Conservation (phyloP, 2,113 vertebrate genomes). For the Oryzias curvinotus region DNA sequence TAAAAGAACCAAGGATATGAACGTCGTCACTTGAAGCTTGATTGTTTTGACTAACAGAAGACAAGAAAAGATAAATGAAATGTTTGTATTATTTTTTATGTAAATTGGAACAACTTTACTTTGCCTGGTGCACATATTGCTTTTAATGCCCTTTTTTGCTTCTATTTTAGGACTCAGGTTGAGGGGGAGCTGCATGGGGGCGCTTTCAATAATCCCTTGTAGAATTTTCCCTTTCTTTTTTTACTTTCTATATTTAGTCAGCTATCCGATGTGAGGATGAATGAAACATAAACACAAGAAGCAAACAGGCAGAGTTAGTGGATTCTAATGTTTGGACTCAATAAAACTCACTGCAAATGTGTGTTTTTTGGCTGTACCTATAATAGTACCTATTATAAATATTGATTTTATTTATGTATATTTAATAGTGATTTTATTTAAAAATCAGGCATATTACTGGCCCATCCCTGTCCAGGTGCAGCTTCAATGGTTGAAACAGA, state of each 20-base stretch:
- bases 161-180: constrained; percentile 23
- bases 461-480: too few species aligned
- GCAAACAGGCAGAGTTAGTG: not conserved
- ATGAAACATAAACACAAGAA: not conserved
- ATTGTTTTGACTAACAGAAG: not conserved
- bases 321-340: constrained; percentile 3
- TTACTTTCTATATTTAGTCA: constrained; percentile 27
- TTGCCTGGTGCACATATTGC: constrained; percentile 18
- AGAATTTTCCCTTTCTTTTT: not conserved
- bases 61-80: constrained; percentile 5
- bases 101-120: constrained; percentile 14
- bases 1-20: too few species aligned
- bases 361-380: too few species aligned
- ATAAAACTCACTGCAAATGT: not conserved
- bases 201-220: constrained; percentile 31
- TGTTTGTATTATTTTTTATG: not conserved
- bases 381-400: too few species aligned
- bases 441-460: too few species aligned
- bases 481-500: too few species aligned
- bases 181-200: constrained; percentile 6
- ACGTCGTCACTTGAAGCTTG: not conserved
- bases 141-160: constrained; percentile 27
- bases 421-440: too few species aligned
- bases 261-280: constrained; percentile 17
- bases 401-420: too few species aligned